Evolutionary conservation across 2,888 invertebrate genomes (phyloP).

Genomic region (Cynaeus angustus): DNA sequence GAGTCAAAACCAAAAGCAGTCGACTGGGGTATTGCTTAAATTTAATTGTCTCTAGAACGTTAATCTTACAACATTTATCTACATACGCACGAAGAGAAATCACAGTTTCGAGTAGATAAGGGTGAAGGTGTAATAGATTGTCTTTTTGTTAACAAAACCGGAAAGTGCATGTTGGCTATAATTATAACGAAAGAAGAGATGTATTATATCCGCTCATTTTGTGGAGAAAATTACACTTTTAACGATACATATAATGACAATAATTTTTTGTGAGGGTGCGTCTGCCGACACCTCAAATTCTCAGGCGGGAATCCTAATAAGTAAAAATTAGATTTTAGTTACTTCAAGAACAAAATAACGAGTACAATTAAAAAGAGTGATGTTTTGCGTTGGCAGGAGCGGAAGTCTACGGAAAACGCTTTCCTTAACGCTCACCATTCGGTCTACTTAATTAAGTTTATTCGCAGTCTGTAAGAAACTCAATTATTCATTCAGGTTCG

Average conservation of each 20-base stretch:
- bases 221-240: not conserved
- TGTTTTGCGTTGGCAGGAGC: slow-evolving; percentile 34
- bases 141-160: too few species aligned
- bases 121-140: too few species aligned
- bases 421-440: slow-evolving; percentile 38
- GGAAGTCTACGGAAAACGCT: slow-evolving; percentile 41
- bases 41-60: too few species aligned
- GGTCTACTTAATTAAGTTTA: slow-evolving; percentile 44
- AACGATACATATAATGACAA: not conserved
- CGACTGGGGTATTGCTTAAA: too few species aligned
- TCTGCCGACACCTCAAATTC: slow-evolving; percentile 1
- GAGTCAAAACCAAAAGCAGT: too few species aligned
- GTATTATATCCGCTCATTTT: too few species aligned
- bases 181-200: not conserved
- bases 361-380: slow-evolving; percentile 41
- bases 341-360: slow-evolving; percentile 33
- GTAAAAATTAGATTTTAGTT: slow-evolving; percentile 37
- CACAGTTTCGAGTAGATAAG: too few species aligned
- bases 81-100: too few species aligned
- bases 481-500: slow-evolving; percentile 39
- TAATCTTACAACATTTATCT: too few species aligned
- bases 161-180: not conserved
- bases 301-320: slow-evolving; percentile 20
- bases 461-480: slow-evolving; percentile 37
- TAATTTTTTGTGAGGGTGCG: not conserved